Conservation (phyloP, 2,888 invertebrate species). For the Lottia gigantea region DNA sequence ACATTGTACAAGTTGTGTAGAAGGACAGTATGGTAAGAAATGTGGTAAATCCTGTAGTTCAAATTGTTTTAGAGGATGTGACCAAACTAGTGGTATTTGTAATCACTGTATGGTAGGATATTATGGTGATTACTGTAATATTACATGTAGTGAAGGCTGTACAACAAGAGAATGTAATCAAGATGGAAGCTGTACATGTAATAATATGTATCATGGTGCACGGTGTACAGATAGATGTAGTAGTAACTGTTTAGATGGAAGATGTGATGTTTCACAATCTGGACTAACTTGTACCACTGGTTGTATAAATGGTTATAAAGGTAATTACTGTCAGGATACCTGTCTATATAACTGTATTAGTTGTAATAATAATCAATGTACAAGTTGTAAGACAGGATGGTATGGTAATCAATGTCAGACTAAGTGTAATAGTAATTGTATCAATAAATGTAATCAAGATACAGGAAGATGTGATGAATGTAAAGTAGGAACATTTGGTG, state of each 20-base stretch:
- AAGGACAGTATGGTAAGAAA: background rate
- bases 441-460: conserved; percentile 26
- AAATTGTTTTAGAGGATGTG: conserved; percentile 14
- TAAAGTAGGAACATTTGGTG: conserved; percentile 34
- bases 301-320: too few species aligned
- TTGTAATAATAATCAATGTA: conserved; percentile 14
- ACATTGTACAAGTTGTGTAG: background rate
- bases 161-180: conserved; percentile 3
- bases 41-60: background rate
- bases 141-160: conserved; percentile 7
- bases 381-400: background rate
- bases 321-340: too few species aligned
- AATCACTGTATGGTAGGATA: conserved; percentile 17
- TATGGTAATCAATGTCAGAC: background rate
- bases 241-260: conserved; percentile 1
- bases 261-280: background rate
- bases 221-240: conserved; percentile 12
- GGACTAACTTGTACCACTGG: too few species aligned
- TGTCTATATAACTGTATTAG: too few species aligned
- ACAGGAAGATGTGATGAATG: conserved; percentile 37
- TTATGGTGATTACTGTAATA: conserved; percentile 14
- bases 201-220: conserved; percentile 12
- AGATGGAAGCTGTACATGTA: conserved; percentile 20
- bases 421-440: background rate
- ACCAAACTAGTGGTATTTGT: conserved; percentile 13